A percentile compares a stretch with the other conserved stretches of the same genome.
phyloP scores from a whole-genome alignment of 2,888 invertebrate genomes.

The Polyommatus icarus region DNA sequence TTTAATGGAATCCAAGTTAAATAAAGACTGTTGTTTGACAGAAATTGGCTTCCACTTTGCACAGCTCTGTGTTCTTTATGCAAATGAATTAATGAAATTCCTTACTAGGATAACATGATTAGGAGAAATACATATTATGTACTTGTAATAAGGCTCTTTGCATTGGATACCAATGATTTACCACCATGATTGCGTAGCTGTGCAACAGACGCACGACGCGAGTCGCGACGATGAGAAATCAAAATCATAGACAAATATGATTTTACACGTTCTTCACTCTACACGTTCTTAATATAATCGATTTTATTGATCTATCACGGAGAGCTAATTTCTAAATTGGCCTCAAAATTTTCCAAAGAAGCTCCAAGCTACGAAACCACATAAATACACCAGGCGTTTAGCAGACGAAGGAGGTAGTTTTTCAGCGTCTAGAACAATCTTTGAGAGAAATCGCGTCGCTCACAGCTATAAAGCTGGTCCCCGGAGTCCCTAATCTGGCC shows the following conservation, averaged over 20 bases:
- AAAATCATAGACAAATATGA: no score
- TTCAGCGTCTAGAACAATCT: slow-evolving; percentile 6
- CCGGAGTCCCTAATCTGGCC: slow-evolving; percentile 13
- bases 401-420: not conserved
- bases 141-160: no score
- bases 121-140: not conserved
- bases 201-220: no score
- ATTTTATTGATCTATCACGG: no score
- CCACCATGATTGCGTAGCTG: no score
- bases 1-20: slow-evolving; percentile 27
- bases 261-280: no score
- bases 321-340: not conserved
- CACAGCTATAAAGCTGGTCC: slow-evolving; percentile 16
- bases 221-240: no score
- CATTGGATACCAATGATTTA: no score
- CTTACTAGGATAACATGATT: not conserved
- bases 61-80: not conserved
- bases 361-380: not conserved
- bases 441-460: slow-evolving; percentile 2
- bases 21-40: slow-evolving; percentile 7
- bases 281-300: no score
- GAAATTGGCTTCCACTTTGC: not conserved
- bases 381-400: not conserved
- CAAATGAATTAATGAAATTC: not conserved
- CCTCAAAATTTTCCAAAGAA: no score